A percentile compares a stretch with the other conserved stretches of the same genome.
phyloP scores from a whole-genome alignment of 2,113 vertebrate genomes.

The Strix aluco region DNA sequence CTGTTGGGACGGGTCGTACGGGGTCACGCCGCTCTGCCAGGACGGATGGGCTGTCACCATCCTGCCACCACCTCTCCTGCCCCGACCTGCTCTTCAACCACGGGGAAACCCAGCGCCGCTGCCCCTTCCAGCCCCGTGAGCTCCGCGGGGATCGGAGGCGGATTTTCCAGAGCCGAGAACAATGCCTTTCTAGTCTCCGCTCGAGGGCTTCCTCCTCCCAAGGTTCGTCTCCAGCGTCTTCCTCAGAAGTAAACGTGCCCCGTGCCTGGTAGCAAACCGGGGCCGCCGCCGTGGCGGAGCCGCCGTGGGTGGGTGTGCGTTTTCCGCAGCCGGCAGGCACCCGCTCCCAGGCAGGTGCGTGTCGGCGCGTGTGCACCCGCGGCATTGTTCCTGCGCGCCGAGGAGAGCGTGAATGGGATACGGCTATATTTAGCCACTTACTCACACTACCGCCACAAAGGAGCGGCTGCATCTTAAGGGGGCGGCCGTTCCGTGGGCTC shows the following conservation, averaged over 20 bases:
- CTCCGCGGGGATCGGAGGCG: neutral
- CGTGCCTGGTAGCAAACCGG: constrained; percentile 60
- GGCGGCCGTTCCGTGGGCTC: constrained; percentile 72
- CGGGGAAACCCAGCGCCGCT: neutral
- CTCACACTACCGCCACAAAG: constrained; percentile 74
- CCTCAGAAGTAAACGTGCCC: constrained; percentile 72
- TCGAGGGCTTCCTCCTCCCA: constrained; percentile 51
- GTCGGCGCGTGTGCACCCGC: constrained; percentile 60
- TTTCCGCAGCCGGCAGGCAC: constrained; percentile 73
- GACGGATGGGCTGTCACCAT: neutral
- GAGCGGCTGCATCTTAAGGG: constrained; percentile 77
- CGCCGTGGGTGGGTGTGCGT: constrained; percentile 71
- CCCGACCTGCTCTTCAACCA: neutral
- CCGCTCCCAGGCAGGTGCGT: constrained; percentile 76
- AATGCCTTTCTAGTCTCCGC: constrained; percentile 31
- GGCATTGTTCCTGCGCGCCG: constrained; percentile 75
- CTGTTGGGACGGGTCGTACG: neutral
- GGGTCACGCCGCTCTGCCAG: neutral
- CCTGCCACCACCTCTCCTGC: neutral
- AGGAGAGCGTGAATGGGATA: constrained; percentile 69
- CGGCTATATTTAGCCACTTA: constrained; percentile 77
- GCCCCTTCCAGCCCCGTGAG: neutral
- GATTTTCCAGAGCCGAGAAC: constrained; percentile 33
- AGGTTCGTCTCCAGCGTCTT: constrained; percentile 59
- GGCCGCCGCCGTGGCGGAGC: constrained; percentile 76